Conservation (phyloP, 2,888 invertebrate species). For the Epinotia ramella region DNA sequence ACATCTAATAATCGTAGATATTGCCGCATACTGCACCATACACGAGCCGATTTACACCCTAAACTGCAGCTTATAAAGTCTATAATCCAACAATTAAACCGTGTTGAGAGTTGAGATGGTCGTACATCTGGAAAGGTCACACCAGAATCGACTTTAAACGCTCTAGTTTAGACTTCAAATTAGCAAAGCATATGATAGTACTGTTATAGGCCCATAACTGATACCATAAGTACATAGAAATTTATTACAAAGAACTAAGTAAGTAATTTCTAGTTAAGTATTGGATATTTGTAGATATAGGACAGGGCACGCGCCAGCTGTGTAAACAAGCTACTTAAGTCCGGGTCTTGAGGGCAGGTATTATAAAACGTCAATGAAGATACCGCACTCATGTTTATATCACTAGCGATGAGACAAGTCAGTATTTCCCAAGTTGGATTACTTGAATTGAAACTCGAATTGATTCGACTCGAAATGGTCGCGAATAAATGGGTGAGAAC, state of each 20-base stretch:
- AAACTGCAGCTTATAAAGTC: neutral
- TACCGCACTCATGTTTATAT: neutral
- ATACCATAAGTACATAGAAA: conserved; percentile 12
- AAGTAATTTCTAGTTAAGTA: conserved; percentile 19
- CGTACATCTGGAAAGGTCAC: neutral
- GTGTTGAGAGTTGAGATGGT: neutral
- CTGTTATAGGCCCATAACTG: neutral
- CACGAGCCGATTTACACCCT: neutral
- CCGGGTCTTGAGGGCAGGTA: neutral
- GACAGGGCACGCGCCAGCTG: conserved; percentile 7
- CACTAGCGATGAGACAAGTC: neutral
- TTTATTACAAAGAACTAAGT: neutral
- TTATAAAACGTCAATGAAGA: too few species aligned
- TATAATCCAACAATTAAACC: neutral
- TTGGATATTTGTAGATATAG: neutral
- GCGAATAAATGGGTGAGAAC: too few species aligned
- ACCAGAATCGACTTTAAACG: neutral
- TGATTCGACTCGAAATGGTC: too few species aligned
- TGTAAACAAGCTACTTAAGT: conserved; percentile 7
- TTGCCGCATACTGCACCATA: neutral
- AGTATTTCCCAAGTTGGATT: too few species aligned
- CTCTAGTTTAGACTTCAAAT: neutral
- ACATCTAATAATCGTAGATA: conserved; percentile 4
- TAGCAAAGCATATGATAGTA: neutral
- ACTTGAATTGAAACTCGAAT: too few species aligned